A percentile compares a stretch with the other conserved stretches of the same genome.
These are phyloP conservation scores for Bradypodion ventrale DNA, from an alignment of 2,797 vertebrate species.

Conservation along the genomic window DNA sequence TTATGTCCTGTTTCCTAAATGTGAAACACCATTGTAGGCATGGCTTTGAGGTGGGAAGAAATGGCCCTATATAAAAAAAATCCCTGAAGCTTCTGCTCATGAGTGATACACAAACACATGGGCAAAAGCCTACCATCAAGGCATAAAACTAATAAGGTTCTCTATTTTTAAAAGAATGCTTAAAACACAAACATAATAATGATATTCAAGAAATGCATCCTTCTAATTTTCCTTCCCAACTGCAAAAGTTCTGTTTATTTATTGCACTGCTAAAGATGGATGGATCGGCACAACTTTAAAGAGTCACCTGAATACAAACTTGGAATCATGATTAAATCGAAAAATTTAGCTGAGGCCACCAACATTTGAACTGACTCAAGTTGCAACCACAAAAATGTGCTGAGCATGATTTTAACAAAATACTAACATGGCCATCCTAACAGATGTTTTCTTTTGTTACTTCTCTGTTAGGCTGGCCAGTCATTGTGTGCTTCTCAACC, in stretches of 20 bases:
- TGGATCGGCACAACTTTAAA: conserved; percentile 33
- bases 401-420: conserved; percentile 31
- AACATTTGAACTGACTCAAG: conserved; percentile 11
- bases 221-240: not conserved
- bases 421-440: conserved; percentile 6
- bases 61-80: not conserved
- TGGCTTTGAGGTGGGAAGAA: not conserved
- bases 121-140: not conserved
- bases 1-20: not conserved
- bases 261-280: not conserved
- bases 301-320: not conserved
- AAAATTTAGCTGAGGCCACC: conserved; percentile 6
- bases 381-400: conserved; percentile 29
- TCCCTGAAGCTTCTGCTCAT: not conserved
- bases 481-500: too few relatives aligned
- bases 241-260: not conserved
- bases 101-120: not conserved
- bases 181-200: not conserved
- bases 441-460: too few relatives aligned
- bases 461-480: too few relatives aligned
- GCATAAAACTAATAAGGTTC: not conserved
- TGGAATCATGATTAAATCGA: not conserved
- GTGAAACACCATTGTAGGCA: not conserved
- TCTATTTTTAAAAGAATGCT: not conserved
- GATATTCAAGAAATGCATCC: not conserved